Percentiles rank a stretch among this genome's conserved stretches.
These are phyloP conservation scores for Labeo calbasu DNA, from an alignment of 2,797 vertebrate species.

Conservation along the genomic window DNA sequence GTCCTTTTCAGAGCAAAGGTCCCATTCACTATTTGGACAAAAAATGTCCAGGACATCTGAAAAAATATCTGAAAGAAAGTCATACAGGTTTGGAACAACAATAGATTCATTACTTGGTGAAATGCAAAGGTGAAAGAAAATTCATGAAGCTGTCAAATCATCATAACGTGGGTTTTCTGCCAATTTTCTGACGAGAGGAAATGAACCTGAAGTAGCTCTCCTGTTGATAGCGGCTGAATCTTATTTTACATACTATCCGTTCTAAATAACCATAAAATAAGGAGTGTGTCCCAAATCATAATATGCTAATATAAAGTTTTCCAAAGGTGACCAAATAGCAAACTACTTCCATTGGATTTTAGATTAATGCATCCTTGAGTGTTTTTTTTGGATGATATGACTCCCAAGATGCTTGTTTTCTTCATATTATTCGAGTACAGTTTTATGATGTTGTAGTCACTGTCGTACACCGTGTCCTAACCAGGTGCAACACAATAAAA, in stretches of 20 bases:
- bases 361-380: not conserved
- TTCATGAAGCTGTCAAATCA: not conserved
- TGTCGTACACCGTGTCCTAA: not conserved
- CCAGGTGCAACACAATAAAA: conserved; percentile 1
- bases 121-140: conserved; percentile 3
- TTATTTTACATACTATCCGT: not conserved
- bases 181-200: not conserved
- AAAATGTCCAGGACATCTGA: not conserved
- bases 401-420: not conserved
- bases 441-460: not conserved
- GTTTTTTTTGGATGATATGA: not conserved
- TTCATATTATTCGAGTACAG: not conserved
- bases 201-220: conserved; percentile 20
- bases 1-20: not conserved
- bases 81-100: conserved; percentile 22
- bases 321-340: not conserved
- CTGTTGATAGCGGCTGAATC: conserved; percentile 29
- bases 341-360: not conserved
- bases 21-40: not conserved
- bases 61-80: not conserved
- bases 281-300: not conserved
- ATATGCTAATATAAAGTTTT: not conserved
- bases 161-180: not conserved
- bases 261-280: not conserved
- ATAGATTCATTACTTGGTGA: not conserved